A percentile compares a stretch with the other conserved stretches of the same genome.
Evolutionary conservation across 1,140 invertebrate species (phyloP).

Genomic region (Chymomyza costata): DNA sequence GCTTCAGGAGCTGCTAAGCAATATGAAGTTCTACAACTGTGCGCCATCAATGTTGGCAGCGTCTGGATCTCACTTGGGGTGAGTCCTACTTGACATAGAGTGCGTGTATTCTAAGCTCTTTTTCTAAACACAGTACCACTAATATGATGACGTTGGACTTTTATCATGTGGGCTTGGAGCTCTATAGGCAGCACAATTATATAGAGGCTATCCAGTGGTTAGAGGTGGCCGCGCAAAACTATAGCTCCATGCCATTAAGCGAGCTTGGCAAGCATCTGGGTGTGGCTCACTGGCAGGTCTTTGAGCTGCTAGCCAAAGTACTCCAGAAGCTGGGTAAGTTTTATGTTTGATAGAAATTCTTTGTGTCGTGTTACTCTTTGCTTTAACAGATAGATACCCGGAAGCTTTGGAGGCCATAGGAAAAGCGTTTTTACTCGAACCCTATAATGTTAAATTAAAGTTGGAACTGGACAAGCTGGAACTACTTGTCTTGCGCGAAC

Average conservation of each 20-base stretch:
- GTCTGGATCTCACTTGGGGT: too few relatives aligned
- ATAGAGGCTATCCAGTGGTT: constrained; percentile 38
- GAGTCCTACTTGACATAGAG: too few relatives aligned
- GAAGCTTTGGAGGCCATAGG: neutral
- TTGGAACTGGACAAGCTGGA: constrained; percentile 5
- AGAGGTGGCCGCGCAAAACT: constrained; percentile 18
- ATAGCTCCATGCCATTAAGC: constrained; percentile 1
- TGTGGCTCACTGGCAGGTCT: constrained; percentile 23
- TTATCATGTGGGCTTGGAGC: constrained; percentile 35
- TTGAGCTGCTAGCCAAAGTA: constrained; percentile 25
- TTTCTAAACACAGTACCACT: too few relatives aligned
- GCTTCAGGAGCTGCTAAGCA: constrained; percentile 1
- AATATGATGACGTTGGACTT: constrained; percentile 28
- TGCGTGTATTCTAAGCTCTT: too few relatives aligned
- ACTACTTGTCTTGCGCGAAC: neutral
- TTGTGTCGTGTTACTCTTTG: neutral
- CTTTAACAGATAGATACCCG: constrained; percentile 16
- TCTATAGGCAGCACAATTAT: constrained; percentile 12
- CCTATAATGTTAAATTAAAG: constrained; percentile 18
- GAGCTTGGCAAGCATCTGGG: constrained; percentile 19
- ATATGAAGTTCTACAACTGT: constrained; percentile 31
- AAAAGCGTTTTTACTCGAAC: neutral
- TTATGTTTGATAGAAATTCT: neutral
- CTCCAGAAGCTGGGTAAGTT: constrained; percentile 22
- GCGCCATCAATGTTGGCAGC: too few relatives aligned